These are phyloP conservation scores for Drosophila multiciliata DNA, from an alignment of 2,888 invertebrate genomes.

Conservation along the genomic window DNA sequence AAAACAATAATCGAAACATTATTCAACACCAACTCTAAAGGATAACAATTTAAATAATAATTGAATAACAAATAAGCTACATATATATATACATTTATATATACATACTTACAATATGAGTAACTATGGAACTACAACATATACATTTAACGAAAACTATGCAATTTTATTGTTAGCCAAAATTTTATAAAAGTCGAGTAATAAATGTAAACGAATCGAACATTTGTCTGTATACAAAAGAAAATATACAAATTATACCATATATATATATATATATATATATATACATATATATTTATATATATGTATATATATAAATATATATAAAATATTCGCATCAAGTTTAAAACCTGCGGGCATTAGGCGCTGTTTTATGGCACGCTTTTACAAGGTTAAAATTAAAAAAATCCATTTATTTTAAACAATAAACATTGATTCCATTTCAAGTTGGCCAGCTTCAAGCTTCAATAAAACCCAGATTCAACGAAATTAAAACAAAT, in stretches of 20 bases:
- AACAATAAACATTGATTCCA: conserved; percentile 15
- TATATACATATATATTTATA: conserved; percentile 43
- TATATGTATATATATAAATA: conserved; percentile 27
- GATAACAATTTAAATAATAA: conserved; percentile 56
- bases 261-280: conserved; percentile 33
- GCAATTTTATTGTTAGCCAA: conserved; percentile 82
- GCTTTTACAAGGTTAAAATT: conserved; percentile 42
- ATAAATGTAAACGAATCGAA: conserved; percentile 57
- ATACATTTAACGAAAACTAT: conserved; percentile 62
- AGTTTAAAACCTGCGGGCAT: conserved; percentile 49
- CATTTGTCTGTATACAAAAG: conserved; percentile 63
- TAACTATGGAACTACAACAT: conserved; percentile 43
- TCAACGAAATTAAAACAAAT: conserved; percentile 29
- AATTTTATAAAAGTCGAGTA: conserved; percentile 78
- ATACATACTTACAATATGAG: conserved; percentile 16
- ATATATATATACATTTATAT: conserved; percentile 20
- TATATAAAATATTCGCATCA: conserved; percentile 44
- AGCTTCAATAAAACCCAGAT: conserved; percentile 49
- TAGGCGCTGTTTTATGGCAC: conserved; percentile 58
- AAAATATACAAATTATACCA: conserved; percentile 31
- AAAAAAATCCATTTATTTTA: conserved; percentile 35
- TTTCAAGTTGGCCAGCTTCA: conserved; percentile 45
- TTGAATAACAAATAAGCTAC: conserved; percentile 46
- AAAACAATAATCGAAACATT: conserved; percentile 70
- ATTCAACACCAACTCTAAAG: conserved; percentile 55